Evolutionary conservation across 2,888 invertebrate genomes (phyloP).

Genomic region (Caenorhabditis doughertyi): DNA sequence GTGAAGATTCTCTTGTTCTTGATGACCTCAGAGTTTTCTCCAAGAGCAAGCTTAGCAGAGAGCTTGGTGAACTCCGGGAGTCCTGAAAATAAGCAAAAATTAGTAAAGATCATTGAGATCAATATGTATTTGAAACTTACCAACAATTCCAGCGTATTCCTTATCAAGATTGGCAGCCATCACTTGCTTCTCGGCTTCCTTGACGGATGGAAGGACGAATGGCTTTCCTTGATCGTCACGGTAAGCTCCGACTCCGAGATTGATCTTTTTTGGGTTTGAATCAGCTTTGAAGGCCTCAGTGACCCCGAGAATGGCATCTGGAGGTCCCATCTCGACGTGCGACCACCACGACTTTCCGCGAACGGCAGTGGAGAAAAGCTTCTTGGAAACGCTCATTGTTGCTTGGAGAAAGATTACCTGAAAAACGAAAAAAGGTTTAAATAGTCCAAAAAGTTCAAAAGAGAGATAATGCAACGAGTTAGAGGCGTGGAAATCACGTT

Average conservation of each 20-base stretch:
- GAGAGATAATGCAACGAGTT: neutral
- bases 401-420: constrained; percentile 49
- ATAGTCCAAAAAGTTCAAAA: neutral
- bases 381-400: constrained; percentile 65
- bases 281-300: constrained; percentile 94
- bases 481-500: constrained; percentile 49
- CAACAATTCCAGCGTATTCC: constrained; percentile 93
- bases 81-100: constrained; percentile 53
- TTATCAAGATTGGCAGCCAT: constrained; percentile 89
- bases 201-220: constrained; percentile 97
- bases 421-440: constrained; percentile 4
- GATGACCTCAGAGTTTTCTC: constrained; percentile 88
- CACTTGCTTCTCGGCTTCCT: constrained; percentile 91
- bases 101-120: constrained; percentile 17
- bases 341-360: constrained; percentile 78
- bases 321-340: constrained; percentile 82
- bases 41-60: constrained; percentile 91
- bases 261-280: constrained; percentile 93
- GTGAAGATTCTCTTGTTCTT: constrained; percentile 84
- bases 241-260: constrained; percentile 90
- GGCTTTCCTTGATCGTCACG: constrained; percentile 97
- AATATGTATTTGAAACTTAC: constrained; percentile 85
- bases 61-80: constrained; percentile 90
- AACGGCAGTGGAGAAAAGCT: constrained; percentile 67
- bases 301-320: constrained; percentile 90